Evolutionary conservation across 1,140 invertebrate genomes (phyloP).

Genomic region (Zaprionus davidi): DNA sequence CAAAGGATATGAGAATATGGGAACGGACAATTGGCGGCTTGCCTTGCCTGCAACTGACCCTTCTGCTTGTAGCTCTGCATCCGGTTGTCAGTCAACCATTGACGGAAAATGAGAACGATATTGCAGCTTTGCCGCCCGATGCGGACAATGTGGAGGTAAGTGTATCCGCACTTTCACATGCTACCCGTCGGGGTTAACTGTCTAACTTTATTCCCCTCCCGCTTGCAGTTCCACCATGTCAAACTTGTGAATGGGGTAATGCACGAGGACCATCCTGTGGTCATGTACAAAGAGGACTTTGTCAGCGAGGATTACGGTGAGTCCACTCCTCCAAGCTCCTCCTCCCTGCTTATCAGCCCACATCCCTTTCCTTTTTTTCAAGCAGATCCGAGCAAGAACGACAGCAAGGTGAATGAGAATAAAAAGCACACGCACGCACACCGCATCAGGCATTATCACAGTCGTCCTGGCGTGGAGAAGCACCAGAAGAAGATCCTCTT

Average conservation of each 20-base stretch:
- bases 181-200: too few species aligned
- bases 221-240: constrained; percentile 65
- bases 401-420: constrained; percentile 20
- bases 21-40: constrained; percentile 26
- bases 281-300: constrained; percentile 82
- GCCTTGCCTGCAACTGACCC: constrained; percentile 36
- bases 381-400: constrained; percentile 64
- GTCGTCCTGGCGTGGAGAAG: constrained; percentile 26
- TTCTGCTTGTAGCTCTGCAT: constrained; percentile 45
- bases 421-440: constrained; percentile 30
- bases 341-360: background rate
- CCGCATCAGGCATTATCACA: constrained; percentile 39
- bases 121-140: constrained; percentile 54
- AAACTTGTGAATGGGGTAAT: constrained; percentile 63
- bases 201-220: background rate
- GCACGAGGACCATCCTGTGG: constrained; percentile 73
- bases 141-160: constrained; percentile 76
- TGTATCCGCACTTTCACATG: background rate
- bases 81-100: constrained; percentile 36
- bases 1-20: constrained; percentile 67
- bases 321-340: background rate
- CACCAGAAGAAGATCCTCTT: constrained; percentile 62
- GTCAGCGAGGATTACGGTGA: constrained; percentile 79
- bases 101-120: constrained; percentile 52
- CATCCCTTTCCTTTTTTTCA: background rate